Evolutionary conservation across 1,140 invertebrate species (phyloP).

Genomic region (Eriocheir sinensis): DNA sequence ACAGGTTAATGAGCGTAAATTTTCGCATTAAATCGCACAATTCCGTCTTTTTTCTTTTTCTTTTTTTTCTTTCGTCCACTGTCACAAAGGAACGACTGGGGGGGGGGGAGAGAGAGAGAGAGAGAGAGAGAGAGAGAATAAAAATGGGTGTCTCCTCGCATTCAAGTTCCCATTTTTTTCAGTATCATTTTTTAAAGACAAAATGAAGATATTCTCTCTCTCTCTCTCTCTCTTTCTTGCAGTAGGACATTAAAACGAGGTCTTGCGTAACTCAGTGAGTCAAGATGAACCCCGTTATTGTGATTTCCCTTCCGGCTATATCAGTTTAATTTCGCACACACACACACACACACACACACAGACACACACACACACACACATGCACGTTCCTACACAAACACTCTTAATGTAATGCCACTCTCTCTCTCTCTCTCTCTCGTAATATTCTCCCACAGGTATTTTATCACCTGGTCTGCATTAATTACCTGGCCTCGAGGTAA

Average conservation of each 20-base stretch:
- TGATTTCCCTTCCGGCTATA: background rate
- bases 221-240: slow-evolving; percentile 13
- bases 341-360: slow-evolving; percentile 49
- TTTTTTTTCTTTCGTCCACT: background rate
- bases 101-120: background rate
- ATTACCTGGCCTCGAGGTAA: background rate
- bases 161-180: background rate
- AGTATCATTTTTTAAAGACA: background rate
- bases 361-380: slow-evolving; percentile 19
- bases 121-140: background rate
- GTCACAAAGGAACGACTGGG: background rate
- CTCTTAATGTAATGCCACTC: background rate
- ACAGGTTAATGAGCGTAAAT: background rate
- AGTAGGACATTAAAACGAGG: background rate
- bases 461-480: background rate
- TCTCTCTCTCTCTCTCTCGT: slow-evolving; percentile 19
- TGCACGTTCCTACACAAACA: background rate
- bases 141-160: background rate
- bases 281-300: background rate
- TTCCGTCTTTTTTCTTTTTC: background rate
- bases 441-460: background rate
- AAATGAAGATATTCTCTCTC: background rate
- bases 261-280: slow-evolving; percentile 10
- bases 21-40: background rate
- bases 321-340: slow-evolving; percentile 40